phyloP scores from a whole-genome alignment of 2,888 invertebrate species.

The Strigamia maritima region DNA sequence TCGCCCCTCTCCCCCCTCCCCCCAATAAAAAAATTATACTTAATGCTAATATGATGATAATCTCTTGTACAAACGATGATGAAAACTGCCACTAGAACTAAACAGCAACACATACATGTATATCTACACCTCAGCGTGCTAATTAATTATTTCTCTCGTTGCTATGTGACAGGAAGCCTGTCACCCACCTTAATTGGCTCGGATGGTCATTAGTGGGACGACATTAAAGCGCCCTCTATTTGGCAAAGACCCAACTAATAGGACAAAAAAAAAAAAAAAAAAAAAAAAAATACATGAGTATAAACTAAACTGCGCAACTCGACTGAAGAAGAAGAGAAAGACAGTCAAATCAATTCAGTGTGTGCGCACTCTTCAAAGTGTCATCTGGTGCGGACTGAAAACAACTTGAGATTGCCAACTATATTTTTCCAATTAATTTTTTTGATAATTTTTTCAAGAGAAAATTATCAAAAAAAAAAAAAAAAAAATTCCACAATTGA shows the following conservation, averaged over 20 bases:
- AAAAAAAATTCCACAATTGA: background rate
- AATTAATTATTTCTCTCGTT: slow-evolving; percentile 20
- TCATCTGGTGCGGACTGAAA: background rate
- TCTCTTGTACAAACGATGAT: background rate
- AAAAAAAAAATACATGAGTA: background rate
- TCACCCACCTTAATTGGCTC: slow-evolving; percentile 32
- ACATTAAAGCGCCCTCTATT: slow-evolving; percentile 17
- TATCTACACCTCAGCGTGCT: background rate
- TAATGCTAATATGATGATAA: background rate
- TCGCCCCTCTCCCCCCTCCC: too few species aligned
- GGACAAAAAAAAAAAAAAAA: background rate
- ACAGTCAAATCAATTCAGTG: background rate
- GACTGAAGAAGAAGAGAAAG: background rate
- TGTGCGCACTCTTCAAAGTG: background rate
- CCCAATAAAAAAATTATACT: too few species aligned
- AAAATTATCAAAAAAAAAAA: background rate
- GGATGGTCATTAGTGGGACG: slow-evolving; percentile 31
- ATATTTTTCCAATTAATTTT: background rate
- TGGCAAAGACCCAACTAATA: slow-evolving; percentile 1
- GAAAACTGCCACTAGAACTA: background rate
- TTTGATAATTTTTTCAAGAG: background rate
- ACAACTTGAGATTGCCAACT: background rate
- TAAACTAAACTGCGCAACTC: background rate
- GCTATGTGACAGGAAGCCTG: slow-evolving; percentile 24
- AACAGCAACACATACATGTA: background rate